Conservation (phyloP, 35 echinoderm and acorn worm genomes). For the Strongylocentrotus purpuratus region DNA sequence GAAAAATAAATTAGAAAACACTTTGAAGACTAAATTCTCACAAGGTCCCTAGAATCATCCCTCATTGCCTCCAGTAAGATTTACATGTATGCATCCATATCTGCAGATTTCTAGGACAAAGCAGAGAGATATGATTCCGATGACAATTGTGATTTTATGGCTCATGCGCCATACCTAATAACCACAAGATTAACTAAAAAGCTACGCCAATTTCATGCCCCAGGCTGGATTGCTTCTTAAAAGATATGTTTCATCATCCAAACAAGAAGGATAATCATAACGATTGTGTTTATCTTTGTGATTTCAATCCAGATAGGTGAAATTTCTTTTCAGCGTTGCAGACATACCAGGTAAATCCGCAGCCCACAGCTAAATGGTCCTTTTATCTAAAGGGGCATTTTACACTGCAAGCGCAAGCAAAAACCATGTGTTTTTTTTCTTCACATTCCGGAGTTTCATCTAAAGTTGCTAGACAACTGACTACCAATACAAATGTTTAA, state of each 20-base stretch:
- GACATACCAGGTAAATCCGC: background rate
- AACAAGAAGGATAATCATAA: background rate
- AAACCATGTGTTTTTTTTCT: too few species aligned
- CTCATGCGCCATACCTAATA: background rate
- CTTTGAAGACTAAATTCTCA: too few species aligned
- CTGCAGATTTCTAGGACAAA: background rate
- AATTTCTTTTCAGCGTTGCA: background rate
- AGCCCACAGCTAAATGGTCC: background rate
- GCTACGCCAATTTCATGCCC: background rate
- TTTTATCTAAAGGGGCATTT: background rate
- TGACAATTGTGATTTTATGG: background rate
- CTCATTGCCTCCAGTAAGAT: background rate
- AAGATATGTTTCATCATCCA: background rate
- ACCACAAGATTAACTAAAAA: background rate
- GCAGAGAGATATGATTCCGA: background rate
- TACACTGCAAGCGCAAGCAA: too few species aligned
- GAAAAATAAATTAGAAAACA: too few species aligned
- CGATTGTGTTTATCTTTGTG: background rate
- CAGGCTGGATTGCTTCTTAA: background rate
- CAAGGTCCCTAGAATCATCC: background rate
- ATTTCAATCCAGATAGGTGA: background rate
- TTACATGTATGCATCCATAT: background rate
- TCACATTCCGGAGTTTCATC: too few species aligned
- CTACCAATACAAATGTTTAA: too few species aligned
- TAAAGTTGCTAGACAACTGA: too few species aligned